Conservation (phyloP, 2,797 vertebrate genomes). For the Limosa lapponica region DNA sequence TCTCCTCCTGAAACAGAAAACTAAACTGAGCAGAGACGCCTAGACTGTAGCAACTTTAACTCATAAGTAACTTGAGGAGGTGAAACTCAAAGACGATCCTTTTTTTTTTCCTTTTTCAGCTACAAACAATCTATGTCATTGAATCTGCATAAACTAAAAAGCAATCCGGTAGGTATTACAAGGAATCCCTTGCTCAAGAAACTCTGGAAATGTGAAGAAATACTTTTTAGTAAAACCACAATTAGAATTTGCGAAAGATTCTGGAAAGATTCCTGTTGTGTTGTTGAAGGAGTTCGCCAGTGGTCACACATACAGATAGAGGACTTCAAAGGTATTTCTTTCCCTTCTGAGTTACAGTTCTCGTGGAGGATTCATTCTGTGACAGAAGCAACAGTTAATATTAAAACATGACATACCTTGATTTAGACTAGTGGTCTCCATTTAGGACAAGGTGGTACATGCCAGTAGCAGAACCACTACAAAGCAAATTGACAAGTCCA, state of each 20-base stretch:
- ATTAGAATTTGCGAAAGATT: background rate
- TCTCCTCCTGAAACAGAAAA: background rate
- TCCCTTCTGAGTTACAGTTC: background rate
- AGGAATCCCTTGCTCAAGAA: background rate
- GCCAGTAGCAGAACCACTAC: background rate
- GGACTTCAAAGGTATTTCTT: background rate
- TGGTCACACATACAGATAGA: background rate
- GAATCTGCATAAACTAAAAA: background rate
- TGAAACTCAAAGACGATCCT: background rate
- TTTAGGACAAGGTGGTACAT: background rate
- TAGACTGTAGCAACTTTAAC: background rate
- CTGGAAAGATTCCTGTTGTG: background rate
- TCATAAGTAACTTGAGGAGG: background rate
- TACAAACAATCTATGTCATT: background rate
- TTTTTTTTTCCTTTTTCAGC: background rate
- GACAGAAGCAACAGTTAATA: background rate
- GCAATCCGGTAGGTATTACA: background rate
- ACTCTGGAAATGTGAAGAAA: background rate
- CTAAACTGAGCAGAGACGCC: background rate
- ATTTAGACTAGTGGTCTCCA: background rate
- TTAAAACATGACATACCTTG: background rate
- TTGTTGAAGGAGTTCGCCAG: background rate
- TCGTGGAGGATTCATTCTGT: background rate
- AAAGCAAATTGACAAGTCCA: background rate
- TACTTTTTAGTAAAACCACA: background rate